phyloP scores from a whole-genome alignment of 2,113 vertebrate species.

The Malurus melanocephalus region DNA sequence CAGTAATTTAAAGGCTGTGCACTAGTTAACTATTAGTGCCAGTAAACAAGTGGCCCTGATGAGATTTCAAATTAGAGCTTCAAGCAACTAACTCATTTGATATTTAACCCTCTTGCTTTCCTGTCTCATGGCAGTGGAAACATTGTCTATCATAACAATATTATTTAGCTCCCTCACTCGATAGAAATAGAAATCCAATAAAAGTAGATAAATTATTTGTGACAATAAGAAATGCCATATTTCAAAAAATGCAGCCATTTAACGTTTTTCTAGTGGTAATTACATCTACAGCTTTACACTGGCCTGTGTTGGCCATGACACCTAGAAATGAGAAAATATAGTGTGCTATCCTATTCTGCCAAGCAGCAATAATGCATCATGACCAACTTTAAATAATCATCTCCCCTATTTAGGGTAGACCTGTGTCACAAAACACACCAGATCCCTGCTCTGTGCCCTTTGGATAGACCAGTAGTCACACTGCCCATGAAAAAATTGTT shows the following conservation, averaged over 20 bases:
- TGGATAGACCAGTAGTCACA: neutral
- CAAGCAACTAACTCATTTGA: slow-evolving; percentile 34
- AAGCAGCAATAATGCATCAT: neutral
- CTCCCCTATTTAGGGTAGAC: neutral
- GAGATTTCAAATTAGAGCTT: slow-evolving; percentile 69
- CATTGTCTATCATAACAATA: neutral
- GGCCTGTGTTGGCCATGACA: neutral
- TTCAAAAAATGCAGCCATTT: neutral
- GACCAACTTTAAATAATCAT: neutral
- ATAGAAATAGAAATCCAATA: neutral
- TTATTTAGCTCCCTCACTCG: neutral
- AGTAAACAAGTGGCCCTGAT: slow-evolving; percentile 69
- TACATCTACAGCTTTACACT: neutral
- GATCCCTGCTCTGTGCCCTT: neutral
- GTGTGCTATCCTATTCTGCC: neutral
- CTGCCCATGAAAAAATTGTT: neutral
- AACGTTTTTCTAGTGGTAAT: neutral
- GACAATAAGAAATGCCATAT: neutral
- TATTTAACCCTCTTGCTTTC: slow-evolving; percentile 48
- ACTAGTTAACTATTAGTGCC: slow-evolving; percentile 53
- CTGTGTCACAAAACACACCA: neutral
- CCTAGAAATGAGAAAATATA: neutral
- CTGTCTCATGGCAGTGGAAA: slow-evolving; percentile 7
- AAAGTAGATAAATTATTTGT: neutral
- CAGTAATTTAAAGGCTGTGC: slow-evolving; percentile 52